Evolutionary conservation across 2,797 vertebrate species (phyloP).

Genomic region (Hypotaenidia philippensis): DNA sequence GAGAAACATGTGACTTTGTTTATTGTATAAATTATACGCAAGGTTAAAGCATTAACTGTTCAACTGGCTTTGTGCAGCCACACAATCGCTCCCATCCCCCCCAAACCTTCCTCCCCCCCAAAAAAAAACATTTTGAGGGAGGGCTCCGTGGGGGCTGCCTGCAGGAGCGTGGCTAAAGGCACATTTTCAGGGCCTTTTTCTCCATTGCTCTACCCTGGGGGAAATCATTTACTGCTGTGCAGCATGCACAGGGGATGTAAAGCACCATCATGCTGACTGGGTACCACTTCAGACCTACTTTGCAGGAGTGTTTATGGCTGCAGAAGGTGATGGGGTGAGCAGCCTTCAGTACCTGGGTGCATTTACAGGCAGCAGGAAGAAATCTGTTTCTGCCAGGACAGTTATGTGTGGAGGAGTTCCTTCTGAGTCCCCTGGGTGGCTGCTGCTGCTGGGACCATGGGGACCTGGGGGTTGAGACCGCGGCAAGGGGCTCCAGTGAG

Average conservation of each 20-base stretch:
- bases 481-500: neutral
- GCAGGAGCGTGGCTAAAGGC: neutral
- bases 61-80: slow-evolving; percentile 72
- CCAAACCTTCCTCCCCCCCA: neutral
- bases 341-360: rapidly evolving
- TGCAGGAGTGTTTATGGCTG: neutral
- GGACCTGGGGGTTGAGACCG: neutral
- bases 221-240: neutral
- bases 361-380: neutral
- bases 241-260: neutral
- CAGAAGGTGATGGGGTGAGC: neutral
- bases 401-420: neutral
- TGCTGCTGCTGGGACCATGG: neutral
- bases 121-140: neutral
- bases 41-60: slow-evolving; percentile 90
- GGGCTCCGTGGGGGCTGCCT: neutral
- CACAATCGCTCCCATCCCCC: slow-evolving; percentile 30
- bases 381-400: neutral
- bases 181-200: slow-evolving; percentile 23
- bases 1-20: slow-evolving; percentile 98
- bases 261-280: neutral
- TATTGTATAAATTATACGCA: slow-evolving; percentile 99
- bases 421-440: neutral
- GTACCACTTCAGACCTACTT: neutral
- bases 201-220: neutral